Conservation (phyloP, 2,797 vertebrate species). For the Trichosurus vulpecula region DNA sequence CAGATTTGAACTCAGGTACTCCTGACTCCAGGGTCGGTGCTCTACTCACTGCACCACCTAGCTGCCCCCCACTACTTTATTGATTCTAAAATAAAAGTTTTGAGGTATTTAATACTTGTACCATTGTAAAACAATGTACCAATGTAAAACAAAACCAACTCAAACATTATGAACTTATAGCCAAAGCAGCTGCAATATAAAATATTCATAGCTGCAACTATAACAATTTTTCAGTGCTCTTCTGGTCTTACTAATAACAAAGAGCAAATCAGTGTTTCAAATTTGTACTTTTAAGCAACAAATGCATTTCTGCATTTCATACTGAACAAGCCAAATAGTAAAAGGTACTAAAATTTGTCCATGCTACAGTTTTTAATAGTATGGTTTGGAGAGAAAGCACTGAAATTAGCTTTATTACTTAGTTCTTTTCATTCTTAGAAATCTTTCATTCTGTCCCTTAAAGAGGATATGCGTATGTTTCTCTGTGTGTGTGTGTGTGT, state of each 20-base stretch:
- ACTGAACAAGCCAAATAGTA: not conserved
- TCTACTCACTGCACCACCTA: too few species aligned
- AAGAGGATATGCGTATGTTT: not conserved
- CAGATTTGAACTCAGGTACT: too few species aligned
- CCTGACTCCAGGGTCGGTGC: too few species aligned
- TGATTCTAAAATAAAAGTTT: not conserved
- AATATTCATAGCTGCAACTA: too few species aligned
- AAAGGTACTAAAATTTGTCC: not conserved
- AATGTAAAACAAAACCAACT: too few species aligned
- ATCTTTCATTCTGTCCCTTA: conserved; percentile 4
- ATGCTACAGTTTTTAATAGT: not conserved
- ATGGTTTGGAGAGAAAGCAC: not conserved
- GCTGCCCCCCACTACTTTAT: too few species aligned
- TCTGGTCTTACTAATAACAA: not conserved
- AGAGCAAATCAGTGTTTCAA: not conserved
- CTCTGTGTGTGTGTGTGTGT: not conserved
- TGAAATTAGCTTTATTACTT: conserved; percentile 40
- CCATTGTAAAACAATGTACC: not conserved
- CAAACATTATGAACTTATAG: not conserved
- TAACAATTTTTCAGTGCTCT: not conserved
- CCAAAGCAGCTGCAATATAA: not conserved
- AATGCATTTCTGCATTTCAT: not conserved
- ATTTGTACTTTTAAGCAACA: not conserved
- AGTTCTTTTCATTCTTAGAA: conserved; percentile 13
- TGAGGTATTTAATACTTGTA: not conserved